Base-by-base conservation (phyloP, 1,140 invertebrate species). In the Drosophila gunungcola region DNA sequence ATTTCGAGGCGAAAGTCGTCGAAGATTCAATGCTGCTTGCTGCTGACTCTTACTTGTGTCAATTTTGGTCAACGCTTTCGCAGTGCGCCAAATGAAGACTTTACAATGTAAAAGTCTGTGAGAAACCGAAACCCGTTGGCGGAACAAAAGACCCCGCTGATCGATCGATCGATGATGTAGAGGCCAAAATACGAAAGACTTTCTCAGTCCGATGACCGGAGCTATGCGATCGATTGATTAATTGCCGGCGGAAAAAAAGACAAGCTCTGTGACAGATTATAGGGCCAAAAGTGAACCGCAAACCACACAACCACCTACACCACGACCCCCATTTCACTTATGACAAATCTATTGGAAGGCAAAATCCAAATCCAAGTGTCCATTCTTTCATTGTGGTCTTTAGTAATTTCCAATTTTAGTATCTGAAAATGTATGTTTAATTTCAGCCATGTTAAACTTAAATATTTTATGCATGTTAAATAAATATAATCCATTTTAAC, bases 61-160 rank as follows among this genome's bases (percentile, higher is more conserved):
- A 70, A 46, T 56, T 70, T 70, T 70, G 65, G 64, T 49, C 68
- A 70, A 48, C 65, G 25, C 68, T 70, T 70, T 70, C 67, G 67
- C 64, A 70, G 54, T 60, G 34, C n/a, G 41, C 64, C 60, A 64
- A 67, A 67, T 49, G 43, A 65, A 67, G 61, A 65, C 36, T 41
- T 67, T 65, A 65, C 62, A 51, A 67, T 67, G 60, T 42, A 64
- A 64, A 38, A 64, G 58, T 51, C 38, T 25, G 34, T 51, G 36
- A 46, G n/a, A 69, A 70, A 70, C 65, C 67, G n/a, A 69, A 70
- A 70, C 65, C 67, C 67, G 67, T 69, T 70, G 49, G 13, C 34
- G 32, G 45, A 12, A 68, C 64, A 69, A 69, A 32, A 52, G 63
- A 32, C 45, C 41, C 25, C 42, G 46, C 29, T 36, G 62, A 46